A percentile compares a stretch with the other conserved stretches of the same genome.
phyloP scores from a whole-genome alignment of 2,113 vertebrate species.

The Odontesthes bonariensis region DNA sequence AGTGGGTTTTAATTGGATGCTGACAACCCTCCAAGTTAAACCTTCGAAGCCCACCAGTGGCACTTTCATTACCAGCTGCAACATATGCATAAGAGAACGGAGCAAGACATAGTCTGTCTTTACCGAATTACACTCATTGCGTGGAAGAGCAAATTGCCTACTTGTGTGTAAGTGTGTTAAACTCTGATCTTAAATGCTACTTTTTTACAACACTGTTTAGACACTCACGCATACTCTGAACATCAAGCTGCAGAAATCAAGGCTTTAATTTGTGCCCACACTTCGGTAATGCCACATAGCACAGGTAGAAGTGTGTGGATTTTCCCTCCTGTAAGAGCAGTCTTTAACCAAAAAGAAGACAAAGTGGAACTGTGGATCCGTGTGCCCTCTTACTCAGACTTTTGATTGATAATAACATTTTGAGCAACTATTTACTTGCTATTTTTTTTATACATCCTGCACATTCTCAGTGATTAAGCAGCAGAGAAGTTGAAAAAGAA shows the following conservation, averaged over 20 bases:
- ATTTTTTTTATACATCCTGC: conserved; percentile 47
- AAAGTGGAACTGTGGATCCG: conserved; percentile 37
- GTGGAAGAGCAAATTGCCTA: conserved; percentile 72
- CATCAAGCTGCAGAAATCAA: conserved; percentile 12
- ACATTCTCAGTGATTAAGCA: conserved; percentile 41
- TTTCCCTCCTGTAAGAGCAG: conserved; percentile 52
- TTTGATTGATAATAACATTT: conserved; percentile 68
- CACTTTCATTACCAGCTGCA: conserved; percentile 39
- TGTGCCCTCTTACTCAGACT: conserved; percentile 44
- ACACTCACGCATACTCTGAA: conserved; percentile 15
- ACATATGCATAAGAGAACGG: conserved; percentile 54
- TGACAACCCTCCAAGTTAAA: conserved; percentile 14
- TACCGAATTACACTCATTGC: conserved; percentile 63
- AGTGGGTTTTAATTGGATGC: conserved; percentile 36
- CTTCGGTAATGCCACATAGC: conserved; percentile 22
- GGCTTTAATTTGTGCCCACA: conserved; percentile 19
- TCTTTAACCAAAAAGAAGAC: conserved; percentile 41
- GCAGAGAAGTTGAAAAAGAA: conserved; percentile 1
- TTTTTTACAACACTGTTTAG: conserved; percentile 18
- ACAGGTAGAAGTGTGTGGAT: conserved; percentile 54
- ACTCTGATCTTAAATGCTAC: conserved; percentile 39
- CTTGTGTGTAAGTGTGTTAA: conserved; percentile 45
- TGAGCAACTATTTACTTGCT: conserved; percentile 52
- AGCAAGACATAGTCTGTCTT: conserved; percentile 48
- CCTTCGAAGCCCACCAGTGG: no score